These are phyloP conservation scores for Nesidiocoris tenuis DNA, from an alignment of 2,888 invertebrate genomes.

Conservation along the genomic window DNA sequence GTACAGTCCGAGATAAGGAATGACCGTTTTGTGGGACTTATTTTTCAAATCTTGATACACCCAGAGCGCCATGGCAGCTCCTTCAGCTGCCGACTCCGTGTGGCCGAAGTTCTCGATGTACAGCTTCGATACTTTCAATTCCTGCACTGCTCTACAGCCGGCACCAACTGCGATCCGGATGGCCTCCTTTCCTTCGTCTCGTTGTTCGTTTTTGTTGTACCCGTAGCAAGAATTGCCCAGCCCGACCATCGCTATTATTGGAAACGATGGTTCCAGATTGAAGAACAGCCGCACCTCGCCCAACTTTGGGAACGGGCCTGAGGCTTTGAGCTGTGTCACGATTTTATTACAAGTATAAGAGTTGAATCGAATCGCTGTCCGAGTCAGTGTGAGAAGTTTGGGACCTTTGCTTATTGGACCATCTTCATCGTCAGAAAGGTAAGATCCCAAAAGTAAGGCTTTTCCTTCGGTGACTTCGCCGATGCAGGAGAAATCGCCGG, in stretches of 20 bases:
- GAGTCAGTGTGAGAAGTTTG: conserved; percentile 44
- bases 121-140: conserved; percentile 60
- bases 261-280: conserved; percentile 64
- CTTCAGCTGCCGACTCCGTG: conserved; percentile 78
- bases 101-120: conserved; percentile 74
- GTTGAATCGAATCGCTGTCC: conserved; percentile 48
- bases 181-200: conserved; percentile 74
- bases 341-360: conserved; percentile 45
- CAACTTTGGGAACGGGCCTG: conserved; percentile 58
- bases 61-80: conserved; percentile 68
- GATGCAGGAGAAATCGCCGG: conserved; percentile 35
- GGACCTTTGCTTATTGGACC: conserved; percentile 2
- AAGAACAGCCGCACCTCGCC: conserved; percentile 65
- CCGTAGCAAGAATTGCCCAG: conserved; percentile 69
- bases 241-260: conserved; percentile 70
- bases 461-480: conserved; percentile 47
- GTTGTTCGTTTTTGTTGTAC: conserved; percentile 67
- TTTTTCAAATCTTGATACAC: conserved; percentile 68
- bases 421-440: conserved; percentile 39
- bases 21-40: conserved; percentile 44
- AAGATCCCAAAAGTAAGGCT: conserved; percentile 48
- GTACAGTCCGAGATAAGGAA: conserved; percentile 60
- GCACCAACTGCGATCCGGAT: conserved; percentile 68
- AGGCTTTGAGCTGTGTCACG: conserved; percentile 42
- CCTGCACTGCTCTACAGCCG: conserved; percentile 62